These are phyloP conservation scores for Watsonalla cultraria DNA, from an alignment of 2,888 invertebrate genomes.

Conservation along the genomic window DNA sequence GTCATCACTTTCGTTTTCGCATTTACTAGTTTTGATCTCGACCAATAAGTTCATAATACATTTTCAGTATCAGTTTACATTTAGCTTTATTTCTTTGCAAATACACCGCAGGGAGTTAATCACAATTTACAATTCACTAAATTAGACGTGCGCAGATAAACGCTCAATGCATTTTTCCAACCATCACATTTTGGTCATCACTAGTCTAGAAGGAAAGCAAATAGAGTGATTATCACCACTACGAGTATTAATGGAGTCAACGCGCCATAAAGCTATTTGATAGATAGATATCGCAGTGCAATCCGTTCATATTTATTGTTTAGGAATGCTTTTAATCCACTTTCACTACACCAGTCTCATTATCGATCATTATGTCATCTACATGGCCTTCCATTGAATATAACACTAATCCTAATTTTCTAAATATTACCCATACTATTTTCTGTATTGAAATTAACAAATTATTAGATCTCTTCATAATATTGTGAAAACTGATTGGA, in stretches of 20 bases:
- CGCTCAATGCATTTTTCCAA: conserved; percentile 25
- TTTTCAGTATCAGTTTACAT: not conserved
- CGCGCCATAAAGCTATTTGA: no score
- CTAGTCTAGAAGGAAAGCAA: conserved; percentile 28
- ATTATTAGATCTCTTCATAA: no score
- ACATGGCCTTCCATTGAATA: not conserved
- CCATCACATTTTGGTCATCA: conserved; percentile 29
- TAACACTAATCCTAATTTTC: no score
- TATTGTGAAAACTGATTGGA: no score
- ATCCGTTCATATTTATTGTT: conserved; percentile 7
- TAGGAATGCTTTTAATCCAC: not conserved
- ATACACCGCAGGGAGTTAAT: no score
- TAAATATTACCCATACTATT: no score
- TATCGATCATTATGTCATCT: not conserved
- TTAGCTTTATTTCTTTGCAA: no score
- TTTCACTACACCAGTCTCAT: not conserved
- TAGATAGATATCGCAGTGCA: conserved; percentile 19
- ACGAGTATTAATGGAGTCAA: no score
- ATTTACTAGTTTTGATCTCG: not conserved
- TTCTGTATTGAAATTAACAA: no score
- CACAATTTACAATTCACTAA: conserved; percentile 25
- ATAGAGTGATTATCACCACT: conserved; percentile 3
- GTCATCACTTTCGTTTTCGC: not conserved
- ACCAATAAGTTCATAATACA: not conserved
- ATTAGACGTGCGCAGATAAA: conserved; percentile 32